Conservation (phyloP, 1,140 invertebrate species). For the Lepidurus arcticus region DNA sequence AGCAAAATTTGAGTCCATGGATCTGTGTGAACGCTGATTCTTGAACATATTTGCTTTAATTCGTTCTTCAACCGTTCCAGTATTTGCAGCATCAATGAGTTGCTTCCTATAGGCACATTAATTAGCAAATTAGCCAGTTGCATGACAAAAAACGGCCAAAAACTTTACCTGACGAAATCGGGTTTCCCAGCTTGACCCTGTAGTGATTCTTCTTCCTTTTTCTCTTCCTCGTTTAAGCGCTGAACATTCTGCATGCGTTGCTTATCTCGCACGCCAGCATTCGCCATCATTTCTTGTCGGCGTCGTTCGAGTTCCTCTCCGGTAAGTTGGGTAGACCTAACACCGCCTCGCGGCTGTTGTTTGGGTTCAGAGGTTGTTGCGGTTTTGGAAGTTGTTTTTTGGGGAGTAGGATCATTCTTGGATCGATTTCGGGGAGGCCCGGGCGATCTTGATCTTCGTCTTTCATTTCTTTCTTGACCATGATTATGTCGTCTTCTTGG, state of each 20-base stretch:
- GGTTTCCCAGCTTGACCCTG: neutral
- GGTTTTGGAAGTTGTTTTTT: neutral
- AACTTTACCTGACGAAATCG: neutral
- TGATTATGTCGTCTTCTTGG: neutral
- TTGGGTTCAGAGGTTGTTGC: neutral
- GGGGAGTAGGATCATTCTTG: neutral
- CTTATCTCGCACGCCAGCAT: neutral
- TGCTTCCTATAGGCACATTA: neutral
- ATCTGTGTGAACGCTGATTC: neutral
- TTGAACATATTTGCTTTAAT: neutral
- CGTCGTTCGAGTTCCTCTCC: neutral
- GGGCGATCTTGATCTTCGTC: neutral
- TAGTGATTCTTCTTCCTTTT: neutral
- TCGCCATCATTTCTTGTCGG: conserved; percentile 1
- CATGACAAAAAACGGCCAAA: neutral
- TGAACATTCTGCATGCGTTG: neutral
- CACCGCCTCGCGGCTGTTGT: neutral
- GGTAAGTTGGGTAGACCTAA: neutral
- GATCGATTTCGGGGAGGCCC: neutral
- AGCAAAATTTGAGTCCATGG: neutral
- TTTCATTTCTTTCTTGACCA: neutral
- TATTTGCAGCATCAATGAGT: neutral
- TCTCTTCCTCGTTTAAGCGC: neutral
- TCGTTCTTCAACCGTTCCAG: neutral
- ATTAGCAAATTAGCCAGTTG: neutral